Base-by-base conservation (phyloP, 1,140 invertebrate species). In the Eubasilissa regina region DNA sequence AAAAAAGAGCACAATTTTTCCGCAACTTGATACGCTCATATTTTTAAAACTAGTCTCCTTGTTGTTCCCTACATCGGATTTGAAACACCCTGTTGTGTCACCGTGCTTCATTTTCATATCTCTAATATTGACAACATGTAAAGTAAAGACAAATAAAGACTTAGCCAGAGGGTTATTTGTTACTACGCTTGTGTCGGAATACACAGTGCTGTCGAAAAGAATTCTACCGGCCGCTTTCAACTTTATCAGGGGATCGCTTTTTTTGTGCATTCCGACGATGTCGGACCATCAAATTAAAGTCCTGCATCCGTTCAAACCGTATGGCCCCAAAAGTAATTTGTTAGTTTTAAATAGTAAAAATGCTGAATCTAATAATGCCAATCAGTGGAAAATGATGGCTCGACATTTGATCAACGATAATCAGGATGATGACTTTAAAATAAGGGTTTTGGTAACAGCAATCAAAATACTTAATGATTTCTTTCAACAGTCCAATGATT, bases 11-110 rank as follows among this genome's bases (percentile, higher is more conserved):
- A 93, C 93, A 84, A 89, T 84, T 66, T 94, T 92, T 86, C 94
- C 95, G 3, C 87, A 88, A 62, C 85, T 96, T 44, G 93, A 97
- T 84, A 93, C 93, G 0, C 84, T 98, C 25, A 87, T 97, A 81
- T 92, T 96, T 84, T 93, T 98, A 47, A 96, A 96, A 89, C 83
- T 96, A 44, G 90, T 94, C 17, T 92, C 93, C 13, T 85, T 95
- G 13, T 84, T 98, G 45, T 98, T 95, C 87, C 94, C 96, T 13
- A 94, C 96, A 0, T 97, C 96, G 0, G 97, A 98, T 88, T 97
- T 95, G 85, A 89, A 92, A 43, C 97, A 98, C 90, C 92, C 93
- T 1, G 90, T 98, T n/a, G 93, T 94, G 43, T 97, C 95, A 10
- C 96, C 96, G 56, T 92, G 93, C 84, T 89, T 95, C 68, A 88